Percentiles rank a stretch among this genome's conserved stretches.
Evolutionary conservation across 2,113 vertebrate species (phyloP).

Genomic region (Barnardius zonarius): DNA sequence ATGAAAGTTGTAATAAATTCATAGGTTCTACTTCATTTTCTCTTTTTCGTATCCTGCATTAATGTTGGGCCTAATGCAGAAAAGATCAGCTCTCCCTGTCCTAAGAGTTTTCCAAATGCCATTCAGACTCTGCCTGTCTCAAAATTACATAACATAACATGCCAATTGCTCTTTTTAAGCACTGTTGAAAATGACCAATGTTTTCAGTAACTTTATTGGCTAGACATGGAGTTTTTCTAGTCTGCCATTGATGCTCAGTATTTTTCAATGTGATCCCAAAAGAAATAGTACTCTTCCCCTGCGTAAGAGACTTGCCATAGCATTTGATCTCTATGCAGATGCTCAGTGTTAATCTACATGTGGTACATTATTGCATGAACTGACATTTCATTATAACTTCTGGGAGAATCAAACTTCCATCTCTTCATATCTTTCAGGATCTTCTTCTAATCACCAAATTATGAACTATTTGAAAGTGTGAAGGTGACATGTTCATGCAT

Average conservation of each 20-base stretch:
- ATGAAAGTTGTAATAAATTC: neutral
- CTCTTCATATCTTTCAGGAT: neutral
- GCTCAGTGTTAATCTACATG: accelerated
- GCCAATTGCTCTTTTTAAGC: neutral
- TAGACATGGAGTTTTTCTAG: neutral
- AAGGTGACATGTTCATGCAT: neutral
- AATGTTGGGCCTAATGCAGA: neutral
- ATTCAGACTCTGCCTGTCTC: neutral
- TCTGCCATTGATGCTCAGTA: neutral
- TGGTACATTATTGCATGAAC: accelerated
- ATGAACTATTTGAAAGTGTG: neutral
- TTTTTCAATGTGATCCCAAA: neutral
- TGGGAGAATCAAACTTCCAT: neutral
- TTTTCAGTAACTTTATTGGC: neutral
- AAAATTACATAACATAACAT: neutral
- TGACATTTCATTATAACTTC: accelerated
- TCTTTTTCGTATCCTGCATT: neutral
- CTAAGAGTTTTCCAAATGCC: neutral
- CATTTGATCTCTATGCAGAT: neutral
- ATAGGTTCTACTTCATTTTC: neutral
- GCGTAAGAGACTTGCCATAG: neutral
- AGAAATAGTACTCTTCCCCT: neutral
- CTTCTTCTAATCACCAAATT: neutral
- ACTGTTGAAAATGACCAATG: neutral
- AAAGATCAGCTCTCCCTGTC: neutral